Percentiles rank a stretch among this genome's conserved stretches.
Conservation (phyloP, 2,888 invertebrate genomes). For the Meliscaeva auricollis region DNA sequence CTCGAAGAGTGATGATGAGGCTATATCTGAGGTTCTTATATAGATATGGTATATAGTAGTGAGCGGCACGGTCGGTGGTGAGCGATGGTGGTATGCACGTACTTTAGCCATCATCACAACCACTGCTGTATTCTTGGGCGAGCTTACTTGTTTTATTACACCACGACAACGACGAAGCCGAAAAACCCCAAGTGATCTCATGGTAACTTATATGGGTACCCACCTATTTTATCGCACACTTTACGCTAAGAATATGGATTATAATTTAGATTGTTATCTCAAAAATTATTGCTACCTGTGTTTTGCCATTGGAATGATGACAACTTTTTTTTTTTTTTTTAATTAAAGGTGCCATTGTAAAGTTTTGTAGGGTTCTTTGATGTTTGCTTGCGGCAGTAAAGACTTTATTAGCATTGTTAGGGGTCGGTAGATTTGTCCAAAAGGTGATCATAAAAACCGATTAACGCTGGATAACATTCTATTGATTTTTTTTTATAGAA, state of each 20-base stretch:
- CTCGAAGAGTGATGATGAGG: slow-evolving; percentile 56
- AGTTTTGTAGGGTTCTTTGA: neutral
- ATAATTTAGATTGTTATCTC: slow-evolving; percentile 58
- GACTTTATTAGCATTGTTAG: slow-evolving; percentile 20
- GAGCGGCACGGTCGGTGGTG: no score
- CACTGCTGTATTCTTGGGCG: neutral
- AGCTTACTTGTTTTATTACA: slow-evolving; percentile 38
- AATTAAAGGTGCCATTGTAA: slow-evolving; percentile 17
- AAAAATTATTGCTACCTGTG: slow-evolving; percentile 58
- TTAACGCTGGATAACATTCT: slow-evolving; percentile 31
- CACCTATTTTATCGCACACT: slow-evolving; percentile 41
- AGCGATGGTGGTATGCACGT: neutral
- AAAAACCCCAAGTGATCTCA: slow-evolving; percentile 1
- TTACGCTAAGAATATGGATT: slow-evolving; percentile 50
- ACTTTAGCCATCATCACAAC: slow-evolving; percentile 11
- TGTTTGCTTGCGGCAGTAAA: slow-evolving; percentile 13
- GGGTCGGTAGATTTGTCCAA: slow-evolving; percentile 33
- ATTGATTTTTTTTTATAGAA: neutral
- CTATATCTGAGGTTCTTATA: slow-evolving; percentile 25
- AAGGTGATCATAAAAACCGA: slow-evolving; percentile 41
- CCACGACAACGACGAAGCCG: neutral
- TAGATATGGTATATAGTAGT: no score
- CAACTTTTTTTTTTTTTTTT: slow-evolving; percentile 7
- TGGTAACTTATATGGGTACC: slow-evolving; percentile 10
- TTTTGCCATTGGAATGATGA: slow-evolving; percentile 25